Conservation (phyloP, 2,888 invertebrate genomes). For the Orthonevra nobilis region DNA sequence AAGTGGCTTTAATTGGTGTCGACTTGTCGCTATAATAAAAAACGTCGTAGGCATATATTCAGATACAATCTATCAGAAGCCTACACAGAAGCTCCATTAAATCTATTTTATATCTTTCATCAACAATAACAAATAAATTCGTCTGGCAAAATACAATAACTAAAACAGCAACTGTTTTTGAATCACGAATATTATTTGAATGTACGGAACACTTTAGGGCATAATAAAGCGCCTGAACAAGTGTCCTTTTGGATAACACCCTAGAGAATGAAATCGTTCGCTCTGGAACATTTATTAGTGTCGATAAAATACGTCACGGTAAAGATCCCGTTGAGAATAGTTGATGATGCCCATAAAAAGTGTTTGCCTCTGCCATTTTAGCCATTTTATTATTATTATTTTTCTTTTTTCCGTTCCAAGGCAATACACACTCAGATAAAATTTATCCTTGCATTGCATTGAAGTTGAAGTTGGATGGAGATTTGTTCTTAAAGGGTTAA, state of each 20-base stretch:
- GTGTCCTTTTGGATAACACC: constrained; percentile 9
- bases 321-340: constrained; percentile 44
- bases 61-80: no score
- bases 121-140: no score
- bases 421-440: background rate
- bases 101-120: no score
- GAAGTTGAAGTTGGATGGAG: constrained; percentile 6
- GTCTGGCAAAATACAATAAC: no score
- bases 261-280: constrained; percentile 5
- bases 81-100: no score
- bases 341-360: constrained; percentile 42
- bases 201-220: constrained; percentile 18
- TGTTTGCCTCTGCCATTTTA: constrained; percentile 19
- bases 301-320: constrained; percentile 47
- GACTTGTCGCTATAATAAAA: no score
- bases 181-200: no score
- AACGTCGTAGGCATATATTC: no score
- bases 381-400: no score
- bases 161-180: no score
- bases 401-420: background rate
- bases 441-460: background rate
- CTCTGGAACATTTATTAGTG: constrained; percentile 37
- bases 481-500: constrained; percentile 29
- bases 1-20: no score
- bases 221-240: background rate